Conservation (phyloP, 2,797 vertebrate species). For the Malacoctenus gilli region DNA sequence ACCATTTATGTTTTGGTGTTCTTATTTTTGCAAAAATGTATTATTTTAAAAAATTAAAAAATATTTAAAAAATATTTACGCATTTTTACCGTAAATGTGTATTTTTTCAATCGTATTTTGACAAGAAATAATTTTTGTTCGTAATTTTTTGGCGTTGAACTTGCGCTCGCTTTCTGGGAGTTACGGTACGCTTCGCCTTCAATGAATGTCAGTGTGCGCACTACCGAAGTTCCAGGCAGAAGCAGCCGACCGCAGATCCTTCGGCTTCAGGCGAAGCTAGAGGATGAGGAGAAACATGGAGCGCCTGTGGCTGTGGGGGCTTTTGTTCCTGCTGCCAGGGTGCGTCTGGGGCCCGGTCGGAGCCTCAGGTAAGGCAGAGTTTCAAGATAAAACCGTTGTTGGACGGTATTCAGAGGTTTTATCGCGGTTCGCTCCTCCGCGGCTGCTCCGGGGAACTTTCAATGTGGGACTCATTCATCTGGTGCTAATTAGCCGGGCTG, state of each 20-base stretch:
- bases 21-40: too few species aligned
- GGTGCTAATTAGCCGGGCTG: constrained; percentile 14
- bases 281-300: constrained; percentile 68
- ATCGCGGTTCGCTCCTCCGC: rapidly evolving
- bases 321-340: constrained; percentile 54
- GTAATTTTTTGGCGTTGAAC: neutral
- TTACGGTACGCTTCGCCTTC: constrained; percentile 46
- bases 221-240: constrained; percentile 62
- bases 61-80: too few species aligned
- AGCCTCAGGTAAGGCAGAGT: constrained; percentile 62
- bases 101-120: too few species aligned
- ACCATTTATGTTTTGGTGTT: too few species aligned
- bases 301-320: constrained; percentile 34
- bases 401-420: neutral
- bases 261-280: constrained; percentile 44
- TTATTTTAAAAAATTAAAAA: too few species aligned
- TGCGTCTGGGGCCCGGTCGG: constrained; percentile 34
- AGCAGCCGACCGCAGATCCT: constrained; percentile 62
- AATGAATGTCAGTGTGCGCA: neutral
- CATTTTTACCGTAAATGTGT: too few species aligned
- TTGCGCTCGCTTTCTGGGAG: neutral
- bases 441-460: constrained; percentile 15
- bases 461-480: constrained; percentile 36
- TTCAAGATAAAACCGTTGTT: neutral
- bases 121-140: too few species aligned